Percentiles rank a stretch among this genome's conserved stretches.
phyloP scores from a whole-genome alignment of 64 coral and sea anemone genomes.

The Montipora efflorescens region DNA sequence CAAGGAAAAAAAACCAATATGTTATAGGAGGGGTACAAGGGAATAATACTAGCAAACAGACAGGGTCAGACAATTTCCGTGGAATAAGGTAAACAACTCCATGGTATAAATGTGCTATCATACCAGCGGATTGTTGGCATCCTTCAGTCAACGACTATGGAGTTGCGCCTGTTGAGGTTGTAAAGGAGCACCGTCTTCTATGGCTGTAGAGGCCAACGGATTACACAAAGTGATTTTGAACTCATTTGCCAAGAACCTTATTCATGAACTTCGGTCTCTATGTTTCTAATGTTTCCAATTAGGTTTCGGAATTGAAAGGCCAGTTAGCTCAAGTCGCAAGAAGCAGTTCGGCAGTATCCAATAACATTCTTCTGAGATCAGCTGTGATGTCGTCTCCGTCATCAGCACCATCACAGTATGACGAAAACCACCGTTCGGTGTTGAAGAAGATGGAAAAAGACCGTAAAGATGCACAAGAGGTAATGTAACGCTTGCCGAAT shows the following conservation, averaged over 20 bases:
- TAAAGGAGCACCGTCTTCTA: too few species aligned
- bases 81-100: too few species aligned
- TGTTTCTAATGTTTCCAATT: background rate
- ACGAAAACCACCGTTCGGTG: constrained; percentile 83
- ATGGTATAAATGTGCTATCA: too few species aligned
- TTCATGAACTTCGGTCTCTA: background rate
- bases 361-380: constrained; percentile 60
- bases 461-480: constrained; percentile 90
- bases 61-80: too few species aligned
- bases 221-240: background rate
- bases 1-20: too few species aligned
- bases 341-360: constrained; percentile 31
- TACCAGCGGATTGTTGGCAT: too few species aligned
- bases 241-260: background rate
- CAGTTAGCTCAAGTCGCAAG: constrained; percentile 59
- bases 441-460: constrained; percentile 93
- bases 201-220: too few species aligned
- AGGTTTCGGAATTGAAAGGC: constrained; percentile 87
- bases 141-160: too few species aligned
- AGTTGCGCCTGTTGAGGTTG: too few species aligned
- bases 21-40: too few species aligned
- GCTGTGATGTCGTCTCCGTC: constrained; percentile 74
- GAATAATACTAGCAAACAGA: too few species aligned
- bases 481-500: background rate
- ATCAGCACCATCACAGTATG: constrained; percentile 39